A percentile compares a stretch with the other conserved stretches of the same genome.
phyloP scores from a whole-genome alignment of 2,113 vertebrate species.

The Tyrannus savana region DNA sequence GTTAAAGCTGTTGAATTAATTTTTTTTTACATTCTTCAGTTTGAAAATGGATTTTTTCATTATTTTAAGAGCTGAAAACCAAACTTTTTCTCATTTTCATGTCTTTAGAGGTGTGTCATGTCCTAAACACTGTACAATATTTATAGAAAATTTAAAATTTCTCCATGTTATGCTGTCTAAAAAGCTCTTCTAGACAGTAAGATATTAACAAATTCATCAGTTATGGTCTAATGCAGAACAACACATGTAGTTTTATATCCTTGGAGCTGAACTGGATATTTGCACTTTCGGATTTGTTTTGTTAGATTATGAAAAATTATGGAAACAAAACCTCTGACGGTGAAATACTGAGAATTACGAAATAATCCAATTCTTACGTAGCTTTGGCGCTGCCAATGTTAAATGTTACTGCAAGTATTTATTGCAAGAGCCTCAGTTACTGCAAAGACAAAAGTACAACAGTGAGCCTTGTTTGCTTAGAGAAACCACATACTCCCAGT shows the following conservation, averaged over 20 bases:
- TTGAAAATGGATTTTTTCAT: background rate
- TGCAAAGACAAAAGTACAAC: background rate
- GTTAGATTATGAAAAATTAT: background rate
- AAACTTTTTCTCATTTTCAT: background rate
- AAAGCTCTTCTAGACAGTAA: background rate
- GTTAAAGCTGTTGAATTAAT: background rate
- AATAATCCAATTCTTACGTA: background rate
- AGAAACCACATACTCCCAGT: background rate
- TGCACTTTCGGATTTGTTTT: background rate
- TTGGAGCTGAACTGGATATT: background rate
- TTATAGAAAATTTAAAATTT: background rate
- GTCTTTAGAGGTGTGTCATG: background rate
- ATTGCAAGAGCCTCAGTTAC: background rate
- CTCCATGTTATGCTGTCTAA: background rate
- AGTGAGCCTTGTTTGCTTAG: background rate
- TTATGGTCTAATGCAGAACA: background rate
- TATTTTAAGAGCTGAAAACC: background rate
- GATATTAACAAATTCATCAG: background rate
- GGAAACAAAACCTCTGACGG: background rate
- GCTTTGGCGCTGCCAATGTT: background rate
- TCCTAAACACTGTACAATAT: background rate
- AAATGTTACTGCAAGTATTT: background rate
- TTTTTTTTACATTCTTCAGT: background rate
- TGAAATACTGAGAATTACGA: background rate
- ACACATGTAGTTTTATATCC: background rate